Conservation (phyloP, 2,888 invertebrate species). For the Apodemia hepburni region DNA sequence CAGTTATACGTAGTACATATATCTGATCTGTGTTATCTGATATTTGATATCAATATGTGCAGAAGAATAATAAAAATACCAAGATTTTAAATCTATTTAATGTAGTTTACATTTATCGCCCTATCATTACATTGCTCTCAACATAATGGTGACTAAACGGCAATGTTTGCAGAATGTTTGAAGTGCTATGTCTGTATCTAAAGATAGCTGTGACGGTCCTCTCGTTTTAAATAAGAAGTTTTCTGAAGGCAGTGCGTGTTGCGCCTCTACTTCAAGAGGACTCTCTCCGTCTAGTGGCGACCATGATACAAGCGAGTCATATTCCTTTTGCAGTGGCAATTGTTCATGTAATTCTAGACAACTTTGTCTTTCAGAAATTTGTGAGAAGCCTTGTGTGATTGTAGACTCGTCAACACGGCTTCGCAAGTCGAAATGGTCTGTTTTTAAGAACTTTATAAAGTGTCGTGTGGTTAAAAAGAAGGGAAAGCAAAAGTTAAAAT, state of each 20-base stretch:
- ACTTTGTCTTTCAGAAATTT: constrained; percentile 35
- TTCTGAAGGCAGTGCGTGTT: constrained; percentile 38
- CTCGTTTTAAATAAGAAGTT: constrained; percentile 36
- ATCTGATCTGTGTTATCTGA: too few species aligned
- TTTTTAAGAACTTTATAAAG: constrained; percentile 44
- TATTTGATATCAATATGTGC: background rate
- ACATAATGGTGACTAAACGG: background rate
- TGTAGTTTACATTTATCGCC: background rate
- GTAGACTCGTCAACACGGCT: constrained; percentile 50
- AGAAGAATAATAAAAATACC: background rate
- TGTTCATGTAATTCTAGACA: constrained; percentile 45
- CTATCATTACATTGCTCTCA: background rate
- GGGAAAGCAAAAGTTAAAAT: constrained; percentile 26
- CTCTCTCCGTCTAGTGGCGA: constrained; percentile 50
- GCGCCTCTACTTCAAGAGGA: constrained; percentile 56
- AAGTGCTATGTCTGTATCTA: constrained; percentile 27
- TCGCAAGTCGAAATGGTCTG: constrained; percentile 49
- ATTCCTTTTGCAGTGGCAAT: constrained; percentile 39
- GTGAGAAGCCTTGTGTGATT: constrained; percentile 48
- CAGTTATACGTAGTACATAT: too few species aligned
- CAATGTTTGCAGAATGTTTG: background rate
- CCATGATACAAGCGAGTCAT: constrained; percentile 39
- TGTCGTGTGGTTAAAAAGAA: constrained; percentile 34
- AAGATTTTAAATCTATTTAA: background rate
- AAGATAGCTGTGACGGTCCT: constrained; percentile 31